Evolutionary conservation across 2,888 invertebrate species (phyloP).

Genomic region (Griposia aprilina): DNA sequence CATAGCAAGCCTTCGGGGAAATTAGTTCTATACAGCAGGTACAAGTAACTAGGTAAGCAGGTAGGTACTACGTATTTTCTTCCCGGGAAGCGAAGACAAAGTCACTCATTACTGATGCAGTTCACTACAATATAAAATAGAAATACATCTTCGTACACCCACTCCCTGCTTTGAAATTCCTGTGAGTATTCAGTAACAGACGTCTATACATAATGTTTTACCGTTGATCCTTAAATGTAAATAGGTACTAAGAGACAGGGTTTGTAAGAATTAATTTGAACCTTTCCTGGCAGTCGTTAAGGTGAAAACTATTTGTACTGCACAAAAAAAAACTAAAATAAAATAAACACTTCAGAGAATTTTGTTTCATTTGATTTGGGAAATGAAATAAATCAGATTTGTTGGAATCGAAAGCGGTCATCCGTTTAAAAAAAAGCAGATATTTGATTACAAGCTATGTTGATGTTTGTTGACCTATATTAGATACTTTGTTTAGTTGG

Average conservation of each 20-base stretch:
- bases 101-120: not conserved
- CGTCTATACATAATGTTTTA: too few species aligned
- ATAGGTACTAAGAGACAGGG: not conserved
- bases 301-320: not conserved
- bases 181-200: not conserved
- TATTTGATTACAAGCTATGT: not conserved
- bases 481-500: not conserved
- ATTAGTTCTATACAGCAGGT: not conserved
- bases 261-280: not conserved
- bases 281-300: not conserved
- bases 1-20: not conserved
- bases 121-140: not conserved
- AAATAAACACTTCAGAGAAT: not conserved
- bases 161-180: not conserved
- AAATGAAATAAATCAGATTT: conserved; percentile 13
- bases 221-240: too few species aligned
- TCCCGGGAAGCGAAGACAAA: too few species aligned
- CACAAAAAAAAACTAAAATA: not conserved
- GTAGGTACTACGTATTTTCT: not conserved
- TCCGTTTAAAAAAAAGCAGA: not conserved
- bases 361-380: not conserved
- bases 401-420: not conserved
- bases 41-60: not conserved
- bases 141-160: not conserved
- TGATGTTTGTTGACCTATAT: not conserved